These are phyloP conservation scores for Spodoptera littoralis DNA, from an alignment of 2,888 invertebrate genomes.

Conservation along the genomic window DNA sequence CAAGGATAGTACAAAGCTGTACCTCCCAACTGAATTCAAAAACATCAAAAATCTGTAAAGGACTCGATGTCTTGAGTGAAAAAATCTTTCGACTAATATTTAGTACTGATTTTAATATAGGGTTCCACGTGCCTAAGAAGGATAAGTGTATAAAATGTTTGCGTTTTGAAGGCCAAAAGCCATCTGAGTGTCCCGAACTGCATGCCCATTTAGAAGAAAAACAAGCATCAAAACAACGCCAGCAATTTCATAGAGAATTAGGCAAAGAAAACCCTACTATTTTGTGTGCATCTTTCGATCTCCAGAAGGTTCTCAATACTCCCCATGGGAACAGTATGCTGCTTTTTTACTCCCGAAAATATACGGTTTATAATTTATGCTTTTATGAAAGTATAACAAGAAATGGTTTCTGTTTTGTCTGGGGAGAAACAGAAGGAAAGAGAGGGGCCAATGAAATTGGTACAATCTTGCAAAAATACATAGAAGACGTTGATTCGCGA, in stretches of 20 bases:
- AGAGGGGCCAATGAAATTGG: conserved; percentile 13
- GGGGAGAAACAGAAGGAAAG: conserved; percentile 8
- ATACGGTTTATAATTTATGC: conserved; percentile 16
- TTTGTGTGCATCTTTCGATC: conserved; percentile 10
- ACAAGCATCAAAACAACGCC: conserved; percentile 2
- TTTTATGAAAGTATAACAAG: conserved; percentile 11
- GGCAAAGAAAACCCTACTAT: too few species aligned
- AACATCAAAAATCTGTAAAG: conserved; percentile 1
- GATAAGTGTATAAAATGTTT: conserved; percentile 7
- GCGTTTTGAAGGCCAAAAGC: conserved; percentile 3
- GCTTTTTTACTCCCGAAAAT: background rate
- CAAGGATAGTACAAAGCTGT: conserved; percentile 29
- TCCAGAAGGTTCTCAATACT: conserved; percentile 11
- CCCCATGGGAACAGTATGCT: conserved; percentile 9
- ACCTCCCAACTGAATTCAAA: conserved; percentile 30
- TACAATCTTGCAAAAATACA: conserved; percentile 14
- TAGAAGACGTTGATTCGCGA: background rate
- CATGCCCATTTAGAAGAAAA: conserved; percentile 6
- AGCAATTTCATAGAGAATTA: conserved; percentile 7
- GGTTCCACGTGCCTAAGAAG: conserved; percentile 7
- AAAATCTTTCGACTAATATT: background rate
- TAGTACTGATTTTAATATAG: background rate
- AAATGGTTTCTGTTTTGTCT: conserved; percentile 8
- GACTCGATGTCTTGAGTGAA: background rate
- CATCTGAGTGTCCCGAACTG: conserved; percentile 1